These are phyloP conservation scores for Hirundo rustica DNA, from an alignment of 2,797 vertebrate genomes.

Conservation along the genomic window DNA sequence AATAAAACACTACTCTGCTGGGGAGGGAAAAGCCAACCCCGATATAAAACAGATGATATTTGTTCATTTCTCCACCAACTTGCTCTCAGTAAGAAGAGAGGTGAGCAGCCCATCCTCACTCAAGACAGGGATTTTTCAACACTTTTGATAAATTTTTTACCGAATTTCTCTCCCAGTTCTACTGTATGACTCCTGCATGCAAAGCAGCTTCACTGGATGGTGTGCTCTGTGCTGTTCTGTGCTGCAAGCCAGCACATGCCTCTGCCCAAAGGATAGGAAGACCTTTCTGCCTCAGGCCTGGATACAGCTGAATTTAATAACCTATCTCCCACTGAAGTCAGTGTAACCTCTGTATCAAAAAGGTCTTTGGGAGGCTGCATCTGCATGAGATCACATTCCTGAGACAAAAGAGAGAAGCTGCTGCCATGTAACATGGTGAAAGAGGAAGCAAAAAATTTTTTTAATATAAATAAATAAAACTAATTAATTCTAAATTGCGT, in stretches of 20 bases:
- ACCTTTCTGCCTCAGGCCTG: not conserved
- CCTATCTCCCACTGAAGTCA: not conserved
- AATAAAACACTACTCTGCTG: not conserved
- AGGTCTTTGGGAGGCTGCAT: not conserved
- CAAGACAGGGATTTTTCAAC: not conserved
- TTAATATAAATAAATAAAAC: not conserved
- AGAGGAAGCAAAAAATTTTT: not conserved
- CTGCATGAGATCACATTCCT: not conserved
- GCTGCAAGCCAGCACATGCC: not conserved
- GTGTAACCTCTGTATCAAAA: not conserved
- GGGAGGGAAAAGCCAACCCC: not conserved
- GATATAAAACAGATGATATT: not conserved
- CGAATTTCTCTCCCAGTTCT: not conserved
- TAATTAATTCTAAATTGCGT: not conserved
- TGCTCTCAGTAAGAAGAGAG: not conserved
- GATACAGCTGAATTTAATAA: not conserved
- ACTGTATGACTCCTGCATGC: not conserved
- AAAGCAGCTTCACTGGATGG: not conserved
- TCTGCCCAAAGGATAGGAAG: not conserved
- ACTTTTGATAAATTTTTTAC: conserved; percentile 60
- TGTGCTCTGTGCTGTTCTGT: not conserved
- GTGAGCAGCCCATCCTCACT: not conserved
- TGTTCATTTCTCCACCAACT: conserved; percentile 23
- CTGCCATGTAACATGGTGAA: not conserved
- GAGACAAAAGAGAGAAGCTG: not conserved